A percentile compares a stretch with the other conserved stretches of the same genome.
Evolutionary conservation across 2,888 invertebrate genomes (phyloP).

Genomic region (Pseudococcus viburni): DNA sequence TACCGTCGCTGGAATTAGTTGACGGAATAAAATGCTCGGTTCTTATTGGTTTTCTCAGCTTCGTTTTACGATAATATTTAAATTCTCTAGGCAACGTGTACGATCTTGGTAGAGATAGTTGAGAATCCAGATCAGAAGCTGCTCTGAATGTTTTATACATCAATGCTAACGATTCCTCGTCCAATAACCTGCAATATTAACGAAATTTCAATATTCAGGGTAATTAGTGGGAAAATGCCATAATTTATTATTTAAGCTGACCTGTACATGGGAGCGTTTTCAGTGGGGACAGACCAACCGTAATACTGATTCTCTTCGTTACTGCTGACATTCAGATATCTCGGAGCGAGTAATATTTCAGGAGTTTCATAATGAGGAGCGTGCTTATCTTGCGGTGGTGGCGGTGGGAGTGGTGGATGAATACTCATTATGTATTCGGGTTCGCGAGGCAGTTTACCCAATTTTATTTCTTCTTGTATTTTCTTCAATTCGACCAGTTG

Average conservation of each 20-base stretch:
- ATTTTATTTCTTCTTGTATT: conserved; percentile 89
- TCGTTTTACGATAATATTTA: conserved; percentile 80
- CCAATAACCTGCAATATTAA: conserved; percentile 64
- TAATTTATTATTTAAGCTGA: conserved; percentile 58
- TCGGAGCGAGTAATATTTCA: conserved; percentile 84
- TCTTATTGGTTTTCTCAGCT: conserved; percentile 75
- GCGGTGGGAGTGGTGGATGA: conserved; percentile 69
- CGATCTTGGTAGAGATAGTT: conserved; percentile 84
- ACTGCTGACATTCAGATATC: conserved; percentile 77
- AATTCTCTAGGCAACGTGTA: conserved; percentile 89
- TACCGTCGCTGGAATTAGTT: conserved; percentile 89
- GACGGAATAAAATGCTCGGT: conserved; percentile 82
- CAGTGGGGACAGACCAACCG: conserved; percentile 71
- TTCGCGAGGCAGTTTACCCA: conserved; percentile 76
- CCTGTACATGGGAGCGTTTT: conserved; percentile 69
- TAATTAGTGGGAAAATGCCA: background rate
- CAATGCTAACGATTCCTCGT: conserved; percentile 68
- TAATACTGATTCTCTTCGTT: conserved; percentile 75
- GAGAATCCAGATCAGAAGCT: conserved; percentile 81
- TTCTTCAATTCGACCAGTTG: conserved; percentile 86
- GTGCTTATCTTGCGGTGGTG: conserved; percentile 70
- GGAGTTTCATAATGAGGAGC: conserved; percentile 79
- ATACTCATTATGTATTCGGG: conserved; percentile 67
- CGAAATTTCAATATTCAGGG: background rate
- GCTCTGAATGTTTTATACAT: conserved; percentile 74